These are phyloP conservation scores for Margaritifera margaritifera DNA, from an alignment of 2,888 invertebrate species.

Conservation along the genomic window DNA sequence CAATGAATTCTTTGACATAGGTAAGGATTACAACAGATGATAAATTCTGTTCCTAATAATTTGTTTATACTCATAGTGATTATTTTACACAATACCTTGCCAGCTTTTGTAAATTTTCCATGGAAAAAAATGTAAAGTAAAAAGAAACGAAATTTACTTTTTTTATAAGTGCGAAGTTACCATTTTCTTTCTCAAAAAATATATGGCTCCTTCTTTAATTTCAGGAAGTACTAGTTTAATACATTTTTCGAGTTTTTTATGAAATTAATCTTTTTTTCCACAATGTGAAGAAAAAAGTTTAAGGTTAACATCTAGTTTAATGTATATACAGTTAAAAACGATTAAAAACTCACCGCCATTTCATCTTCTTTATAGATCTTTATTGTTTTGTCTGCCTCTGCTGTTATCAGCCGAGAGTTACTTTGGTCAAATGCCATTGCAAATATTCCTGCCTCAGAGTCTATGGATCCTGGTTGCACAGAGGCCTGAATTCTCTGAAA, in stretches of 20 bases:
- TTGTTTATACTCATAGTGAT: too few relatives aligned
- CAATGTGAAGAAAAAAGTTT: neutral
- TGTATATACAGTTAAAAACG: neutral
- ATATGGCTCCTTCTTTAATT: too few relatives aligned
- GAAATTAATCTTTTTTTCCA: neutral
- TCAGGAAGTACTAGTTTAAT: too few relatives aligned
- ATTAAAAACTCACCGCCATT: conserved; percentile 79
- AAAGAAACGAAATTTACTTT: too few relatives aligned
- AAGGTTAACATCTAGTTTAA: neutral
- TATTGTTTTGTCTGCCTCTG: conserved; percentile 99
- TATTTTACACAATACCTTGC: too few relatives aligned
- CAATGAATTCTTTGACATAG: too few relatives aligned
- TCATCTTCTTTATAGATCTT: conserved; percentile 99
- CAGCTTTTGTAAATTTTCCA: too few relatives aligned
- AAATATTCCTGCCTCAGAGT: conserved; percentile 98
- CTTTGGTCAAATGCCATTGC: conserved; percentile 95
- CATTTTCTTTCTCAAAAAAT: too few relatives aligned
- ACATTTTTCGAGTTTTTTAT: neutral
- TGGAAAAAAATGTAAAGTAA: too few relatives aligned
- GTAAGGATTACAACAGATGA: too few relatives aligned
- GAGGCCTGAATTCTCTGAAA: conserved; percentile 90
- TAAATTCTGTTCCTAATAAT: too few relatives aligned
- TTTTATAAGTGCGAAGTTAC: too few relatives aligned
- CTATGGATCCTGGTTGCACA: conserved; percentile 99
- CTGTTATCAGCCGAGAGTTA: conserved; percentile 94